Conservation (phyloP, 2,113 vertebrate genomes). For the Hypanus sabinus region DNA sequence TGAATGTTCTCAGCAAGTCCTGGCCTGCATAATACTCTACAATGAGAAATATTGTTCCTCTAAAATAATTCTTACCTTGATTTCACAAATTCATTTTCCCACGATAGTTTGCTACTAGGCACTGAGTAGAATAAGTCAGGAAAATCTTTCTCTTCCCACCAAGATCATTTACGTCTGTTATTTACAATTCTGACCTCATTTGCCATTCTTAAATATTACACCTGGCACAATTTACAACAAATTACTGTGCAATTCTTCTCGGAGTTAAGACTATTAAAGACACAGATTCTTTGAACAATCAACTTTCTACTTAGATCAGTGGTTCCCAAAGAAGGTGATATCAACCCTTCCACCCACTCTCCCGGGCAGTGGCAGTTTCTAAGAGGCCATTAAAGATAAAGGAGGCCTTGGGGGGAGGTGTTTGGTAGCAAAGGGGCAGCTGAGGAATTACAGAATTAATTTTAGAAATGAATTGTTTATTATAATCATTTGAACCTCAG, state of each 20-base stretch:
- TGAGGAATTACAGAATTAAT: no score
- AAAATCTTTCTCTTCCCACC: background rate
- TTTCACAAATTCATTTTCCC: conserved; percentile 25
- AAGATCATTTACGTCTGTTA: background rate
- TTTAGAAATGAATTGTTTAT: no score
- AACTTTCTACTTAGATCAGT: background rate
- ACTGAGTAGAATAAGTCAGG: background rate
- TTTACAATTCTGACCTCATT: background rate
- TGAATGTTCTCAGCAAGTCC: conserved; percentile 17
- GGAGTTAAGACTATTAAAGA: background rate
- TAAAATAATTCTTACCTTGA: background rate
- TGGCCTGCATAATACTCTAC: background rate
- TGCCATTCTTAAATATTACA: background rate
- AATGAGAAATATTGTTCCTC: background rate
- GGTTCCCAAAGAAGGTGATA: no score
- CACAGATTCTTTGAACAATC: background rate
- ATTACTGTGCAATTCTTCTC: background rate
- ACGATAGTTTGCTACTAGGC: background rate
- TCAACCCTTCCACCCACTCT: no score
- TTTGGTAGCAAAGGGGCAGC: no score
- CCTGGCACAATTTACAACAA: background rate
- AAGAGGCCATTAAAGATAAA: no score
- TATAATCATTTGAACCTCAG: no score
- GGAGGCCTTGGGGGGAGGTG: no score
- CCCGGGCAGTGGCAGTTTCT: no score